Conservation (phyloP, 2,113 vertebrate genomes). For the Megaleporinus macrocephalus region DNA sequence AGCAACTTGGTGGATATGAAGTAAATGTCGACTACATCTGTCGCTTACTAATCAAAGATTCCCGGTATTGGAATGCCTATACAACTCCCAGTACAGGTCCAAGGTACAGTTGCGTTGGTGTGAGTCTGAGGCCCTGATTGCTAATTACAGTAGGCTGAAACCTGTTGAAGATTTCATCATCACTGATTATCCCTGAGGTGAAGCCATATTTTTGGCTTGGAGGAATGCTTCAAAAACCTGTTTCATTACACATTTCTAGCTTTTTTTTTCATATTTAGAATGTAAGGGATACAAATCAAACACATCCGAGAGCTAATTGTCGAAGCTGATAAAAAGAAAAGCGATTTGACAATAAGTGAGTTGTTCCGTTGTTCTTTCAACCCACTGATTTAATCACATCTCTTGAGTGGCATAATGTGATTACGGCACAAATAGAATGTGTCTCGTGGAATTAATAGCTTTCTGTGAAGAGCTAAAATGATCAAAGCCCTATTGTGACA, state of each 20-base stretch:
- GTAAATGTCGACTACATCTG: conserved; percentile 27
- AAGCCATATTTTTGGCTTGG: conserved; percentile 17
- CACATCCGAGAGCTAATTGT: conserved; percentile 71
- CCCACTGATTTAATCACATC: conserved; percentile 54
- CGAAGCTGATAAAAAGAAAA: conserved; percentile 67
- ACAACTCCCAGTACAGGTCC: background rate
- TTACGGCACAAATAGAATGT: conserved; percentile 34
- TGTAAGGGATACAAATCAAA: conserved; percentile 69
- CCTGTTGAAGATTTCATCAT: conserved; percentile 15
- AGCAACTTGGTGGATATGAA: conserved; percentile 8
- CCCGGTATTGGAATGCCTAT: background rate
- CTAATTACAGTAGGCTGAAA: conserved; percentile 44
- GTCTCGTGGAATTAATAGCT: conserved; percentile 47
- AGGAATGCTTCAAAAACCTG: background rate
- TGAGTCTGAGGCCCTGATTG: conserved; percentile 29
- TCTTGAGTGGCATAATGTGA: conserved; percentile 56
- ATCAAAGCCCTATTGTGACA: conserved; percentile 45
- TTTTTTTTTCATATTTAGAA: background rate
- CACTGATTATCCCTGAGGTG: conserved; percentile 35
- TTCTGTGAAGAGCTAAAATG: conserved; percentile 31
- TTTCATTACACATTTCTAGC: background rate
- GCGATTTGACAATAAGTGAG: conserved; percentile 60
- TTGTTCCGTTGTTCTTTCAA: conserved; percentile 49
- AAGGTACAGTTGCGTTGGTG: conserved; percentile 18
- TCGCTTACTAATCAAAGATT: conserved; percentile 2